Percentiles rank a stretch among this genome's conserved stretches.
phyloP scores from a whole-genome alignment of 2,888 invertebrate species.

The Pocota personata region DNA sequence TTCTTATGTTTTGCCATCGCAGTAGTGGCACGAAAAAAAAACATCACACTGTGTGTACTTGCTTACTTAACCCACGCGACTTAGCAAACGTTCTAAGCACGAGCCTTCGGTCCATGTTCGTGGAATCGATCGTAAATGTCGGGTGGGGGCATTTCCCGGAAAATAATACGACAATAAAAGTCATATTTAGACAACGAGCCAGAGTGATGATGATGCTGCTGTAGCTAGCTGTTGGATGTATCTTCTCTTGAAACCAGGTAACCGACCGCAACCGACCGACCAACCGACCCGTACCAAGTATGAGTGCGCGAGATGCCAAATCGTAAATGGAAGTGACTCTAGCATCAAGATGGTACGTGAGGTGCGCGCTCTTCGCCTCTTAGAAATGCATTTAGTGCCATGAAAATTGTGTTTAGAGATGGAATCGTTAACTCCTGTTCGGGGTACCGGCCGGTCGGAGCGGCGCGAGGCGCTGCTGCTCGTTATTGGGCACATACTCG shows the following conservation, averaged over 20 bases:
- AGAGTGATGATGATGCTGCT: constrained; percentile 56
- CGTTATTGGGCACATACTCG: constrained; percentile 26
- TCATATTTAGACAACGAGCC: constrained; percentile 71
- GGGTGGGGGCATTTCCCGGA: constrained; percentile 72
- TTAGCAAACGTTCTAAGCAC: constrained; percentile 69
- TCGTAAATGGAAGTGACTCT: constrained; percentile 71
- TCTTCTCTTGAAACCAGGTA: constrained; percentile 11
- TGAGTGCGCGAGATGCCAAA: constrained; percentile 54
- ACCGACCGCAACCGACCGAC: not conserved
- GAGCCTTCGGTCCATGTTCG: constrained; percentile 57
- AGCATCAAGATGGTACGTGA: constrained; percentile 72
- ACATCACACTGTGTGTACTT: not conserved
- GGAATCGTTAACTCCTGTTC: constrained; percentile 69
- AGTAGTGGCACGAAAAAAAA: constrained; percentile 10
- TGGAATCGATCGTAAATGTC: constrained; percentile 73
- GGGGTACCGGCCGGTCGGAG: not conserved
- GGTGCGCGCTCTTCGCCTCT: constrained; percentile 58
- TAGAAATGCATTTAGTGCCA: constrained; percentile 67
- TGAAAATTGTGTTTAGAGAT: constrained; percentile 70
- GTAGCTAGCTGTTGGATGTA: not conserved
- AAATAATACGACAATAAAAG: constrained; percentile 73
- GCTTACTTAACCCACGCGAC: constrained; percentile 71
- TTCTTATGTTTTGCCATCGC: constrained; percentile 53
- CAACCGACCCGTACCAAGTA: not conserved
- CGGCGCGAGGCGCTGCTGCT: constrained; percentile 16